Base-by-base conservation (phyloP, 1,140 invertebrate genomes). In the Brachionus koreanus region DNA sequence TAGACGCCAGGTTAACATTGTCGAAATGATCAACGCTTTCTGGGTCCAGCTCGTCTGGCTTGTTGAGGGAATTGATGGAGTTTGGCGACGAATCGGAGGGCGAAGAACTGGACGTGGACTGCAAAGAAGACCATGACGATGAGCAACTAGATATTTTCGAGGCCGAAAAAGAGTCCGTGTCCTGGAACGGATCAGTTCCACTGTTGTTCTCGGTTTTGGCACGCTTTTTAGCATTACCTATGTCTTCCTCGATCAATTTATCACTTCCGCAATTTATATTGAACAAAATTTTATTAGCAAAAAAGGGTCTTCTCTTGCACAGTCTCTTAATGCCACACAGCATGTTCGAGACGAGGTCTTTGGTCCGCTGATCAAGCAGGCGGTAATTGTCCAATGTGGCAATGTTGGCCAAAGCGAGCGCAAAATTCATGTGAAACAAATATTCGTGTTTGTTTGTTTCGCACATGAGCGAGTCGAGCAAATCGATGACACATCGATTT, bases 381-480 rank as follows among this genome's bases (percentile, higher is more conserved):
- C 23, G 2, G n/a, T 61, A 79, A 35, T 37, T 79, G 49, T 79
- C 76, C 76, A 79, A 61, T 23, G 61, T 79, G 25, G 76, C 76
- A 12, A 79, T 79, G 39, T 79, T 79, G 49, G 76, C 76, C 49
- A 79, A 52, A 61, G 76, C 49, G 0, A 79, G 37, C 12, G 76
- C 76, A 57, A 79, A 61, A 42, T 79, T 79, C 76, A 79, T 65
- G 39, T 79, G 76, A 79, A 79, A 79, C 35, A 79, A 65, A 16
- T 79, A 42, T 10, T 79, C 76, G 12, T 65, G 49, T 43, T 61
- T 79, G 39, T 65, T 61, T 12, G 76, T 42, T 37, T 79, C 61
- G 76, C 76, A 79, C 76, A 79, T 79, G 5, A 79, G 42, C 19
- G 76, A 42, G 37, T 79, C 76, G 6, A 79, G 39, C 23, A 79